A percentile compares a stretch with the other conserved stretches of the same genome.
Evolutionary conservation across 2,113 vertebrate species (phyloP).

Genomic region (Nycticorax nycticorax): DNA sequence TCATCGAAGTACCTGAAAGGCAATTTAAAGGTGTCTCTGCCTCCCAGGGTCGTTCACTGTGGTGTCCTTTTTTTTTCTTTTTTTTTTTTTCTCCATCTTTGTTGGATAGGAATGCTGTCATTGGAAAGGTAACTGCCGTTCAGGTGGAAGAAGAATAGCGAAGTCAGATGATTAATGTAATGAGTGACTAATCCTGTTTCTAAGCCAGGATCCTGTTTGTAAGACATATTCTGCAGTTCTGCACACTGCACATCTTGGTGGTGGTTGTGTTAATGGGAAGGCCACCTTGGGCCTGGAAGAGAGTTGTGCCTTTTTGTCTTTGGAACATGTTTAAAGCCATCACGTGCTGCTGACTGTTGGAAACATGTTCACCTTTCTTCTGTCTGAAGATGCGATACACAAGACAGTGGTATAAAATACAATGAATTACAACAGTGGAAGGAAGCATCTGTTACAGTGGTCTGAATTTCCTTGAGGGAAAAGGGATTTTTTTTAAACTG

Average conservation of each 20-base stretch:
- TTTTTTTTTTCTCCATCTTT: neutral
- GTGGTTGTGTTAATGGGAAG: neutral
- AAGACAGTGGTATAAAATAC: neutral
- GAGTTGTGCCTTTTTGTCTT: neutral
- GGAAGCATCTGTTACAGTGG: neutral
- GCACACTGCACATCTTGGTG: neutral
- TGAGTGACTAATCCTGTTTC: slow-evolving; percentile 5
- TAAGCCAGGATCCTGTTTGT: neutral
- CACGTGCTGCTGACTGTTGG: neutral
- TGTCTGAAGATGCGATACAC: neutral
- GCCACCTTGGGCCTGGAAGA: neutral
- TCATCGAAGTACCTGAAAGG: neutral
- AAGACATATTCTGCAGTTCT: neutral
- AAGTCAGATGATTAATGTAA: neutral
- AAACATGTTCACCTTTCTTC: neutral
- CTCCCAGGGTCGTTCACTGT: neutral
- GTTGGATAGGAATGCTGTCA: slow-evolving; percentile 1
- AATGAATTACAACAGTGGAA: neutral
- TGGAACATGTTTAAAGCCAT: neutral
- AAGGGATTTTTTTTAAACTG: neutral
- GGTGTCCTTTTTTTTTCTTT: neutral
- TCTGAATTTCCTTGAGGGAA: neutral
- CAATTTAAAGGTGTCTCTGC: neutral
- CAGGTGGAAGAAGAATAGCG: neutral
- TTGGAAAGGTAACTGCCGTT: slow-evolving; percentile 19